Conservation (phyloP, 2,888 invertebrate genomes). For the Nephrotoma flavescens region DNA sequence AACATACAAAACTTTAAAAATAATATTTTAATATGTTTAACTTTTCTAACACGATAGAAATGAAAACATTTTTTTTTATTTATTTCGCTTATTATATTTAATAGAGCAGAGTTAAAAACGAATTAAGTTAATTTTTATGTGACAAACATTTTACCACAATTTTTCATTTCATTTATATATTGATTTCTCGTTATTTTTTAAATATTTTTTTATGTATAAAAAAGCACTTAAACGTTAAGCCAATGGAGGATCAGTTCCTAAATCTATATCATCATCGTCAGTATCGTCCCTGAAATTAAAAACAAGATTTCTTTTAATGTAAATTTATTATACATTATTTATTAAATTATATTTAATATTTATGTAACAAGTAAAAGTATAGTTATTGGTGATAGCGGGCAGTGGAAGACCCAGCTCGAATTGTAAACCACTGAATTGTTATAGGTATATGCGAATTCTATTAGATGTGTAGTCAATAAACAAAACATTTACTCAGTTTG, state of each 20-base stretch:
- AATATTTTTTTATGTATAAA: not conserved
- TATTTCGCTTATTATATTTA: not conserved
- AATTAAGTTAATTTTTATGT: not conserved
- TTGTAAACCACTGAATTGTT: too few species aligned
- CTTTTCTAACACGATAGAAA: not conserved
- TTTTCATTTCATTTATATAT: not conserved
- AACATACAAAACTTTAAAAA: not conserved
- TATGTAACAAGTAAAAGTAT: too few species aligned
- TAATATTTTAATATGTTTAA: not conserved
- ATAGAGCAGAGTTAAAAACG: not conserved
- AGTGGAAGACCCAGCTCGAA: too few species aligned
- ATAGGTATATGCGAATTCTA: too few species aligned
- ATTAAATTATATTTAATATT: too few species aligned
- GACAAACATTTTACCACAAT: not conserved
- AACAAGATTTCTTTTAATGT: conserved; percentile 8
- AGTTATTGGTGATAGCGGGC: too few species aligned
- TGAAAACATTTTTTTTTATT: not conserved
- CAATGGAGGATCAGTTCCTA: conserved; percentile 31
- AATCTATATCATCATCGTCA: conserved; percentile 15
- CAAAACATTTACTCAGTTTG: too few species aligned
- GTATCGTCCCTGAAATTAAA: conserved; percentile 19
- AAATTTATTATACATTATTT: too few species aligned
- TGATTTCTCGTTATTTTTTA: not conserved
- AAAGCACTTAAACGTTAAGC: conserved; percentile 18
- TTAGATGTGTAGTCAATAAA: too few species aligned